Conservation (phyloP, 2,888 invertebrate genomes). For the Drosophila bunnanda region DNA sequence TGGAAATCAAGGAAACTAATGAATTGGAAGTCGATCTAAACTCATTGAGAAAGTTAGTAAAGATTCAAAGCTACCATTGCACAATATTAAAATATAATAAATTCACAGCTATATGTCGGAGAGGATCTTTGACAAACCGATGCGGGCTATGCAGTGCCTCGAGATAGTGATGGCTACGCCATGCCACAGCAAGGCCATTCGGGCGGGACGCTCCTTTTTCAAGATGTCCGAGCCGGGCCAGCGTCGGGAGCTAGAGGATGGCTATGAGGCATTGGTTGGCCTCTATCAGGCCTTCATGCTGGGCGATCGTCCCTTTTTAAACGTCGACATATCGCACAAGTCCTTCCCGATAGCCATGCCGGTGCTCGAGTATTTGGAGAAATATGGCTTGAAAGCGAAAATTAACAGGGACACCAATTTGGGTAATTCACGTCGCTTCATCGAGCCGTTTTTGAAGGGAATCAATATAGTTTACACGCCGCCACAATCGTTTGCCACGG, state of each 20-base stretch:
- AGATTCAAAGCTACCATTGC: too few relatives aligned
- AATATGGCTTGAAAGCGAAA: constrained; percentile 61
- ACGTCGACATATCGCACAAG: constrained; percentile 95
- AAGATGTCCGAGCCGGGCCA: constrained; percentile 84
- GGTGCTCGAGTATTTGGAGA: constrained; percentile 85
- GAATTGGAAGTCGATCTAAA: constrained; percentile 71
- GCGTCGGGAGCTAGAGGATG: constrained; percentile 88
- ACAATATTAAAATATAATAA: not conserved
- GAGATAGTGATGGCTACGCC: constrained; percentile 88
- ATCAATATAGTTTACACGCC: constrained; percentile 78
- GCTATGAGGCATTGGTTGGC: constrained; percentile 96
- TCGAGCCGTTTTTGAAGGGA: constrained; percentile 65
- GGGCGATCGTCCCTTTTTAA: constrained; percentile 94
- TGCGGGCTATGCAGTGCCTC: constrained; percentile 86
- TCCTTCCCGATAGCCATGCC: constrained; percentile 88
- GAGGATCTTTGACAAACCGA: constrained; percentile 83
- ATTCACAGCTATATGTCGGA: constrained; percentile 74
- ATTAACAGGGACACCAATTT: constrained; percentile 30
- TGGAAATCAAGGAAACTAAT: constrained; percentile 77
- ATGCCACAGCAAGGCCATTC: constrained; percentile 72
- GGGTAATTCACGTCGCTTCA: not conserved
- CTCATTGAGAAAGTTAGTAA: constrained; percentile 74
- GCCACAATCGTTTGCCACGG: constrained; percentile 66
- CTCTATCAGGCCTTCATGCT: constrained; percentile 96
- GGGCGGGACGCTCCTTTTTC: constrained; percentile 90